Base-by-base conservation (phyloP, 2,888 invertebrate species). In the Stenotaenia linearis region DNA sequence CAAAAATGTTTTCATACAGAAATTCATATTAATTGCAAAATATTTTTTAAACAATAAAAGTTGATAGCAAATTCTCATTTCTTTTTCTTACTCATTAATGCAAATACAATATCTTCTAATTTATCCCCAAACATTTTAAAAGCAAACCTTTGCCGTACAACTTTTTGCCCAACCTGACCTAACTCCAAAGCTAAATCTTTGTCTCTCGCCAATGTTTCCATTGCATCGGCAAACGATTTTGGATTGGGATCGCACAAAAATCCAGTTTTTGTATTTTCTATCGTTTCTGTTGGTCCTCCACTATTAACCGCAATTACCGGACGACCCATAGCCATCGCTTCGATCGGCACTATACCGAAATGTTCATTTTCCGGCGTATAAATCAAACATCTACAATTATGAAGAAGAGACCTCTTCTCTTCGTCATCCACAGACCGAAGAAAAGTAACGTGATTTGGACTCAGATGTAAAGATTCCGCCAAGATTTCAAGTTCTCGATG, bases 281-380 rank as follows among this genome's bases (percentile, higher is more conserved):
- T 89, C 0, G 99, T 97, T 87, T 99, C 99, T 0, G 91, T 91
- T 0, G 99, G 99, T 0, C 99, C 99, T 30, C 99, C 99, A 84
- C 94, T 95, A 84, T 95, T 93, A 0, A 95, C 92, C 0, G 99
- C 99, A 82, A 99, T 91, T 0, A 99, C 97, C 4, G 98, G 97
- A 84, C 95, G 94, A 3, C 90, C 89, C 85, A 92, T 91, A 85
- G 95, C 95, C 99, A 99, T 99, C 0, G 98, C 97, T 89, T 99
- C 99, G 79, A 99, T 88, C 0, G 99, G 99, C 9, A 99, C 99
- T 84, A 99, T 99, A 5, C 99, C 99, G 88, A 99, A 99, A 88
- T 99, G 99, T 86, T 99, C 99, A 85, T 94, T 94, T 1, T 92
- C 91, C 0, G 99, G 99, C 7, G 99, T 99, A 85, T 99, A 99